Evolutionary conservation across 2,797 vertebrate genomes (phyloP).

Genomic region (Leptatherina wallacei): DNA sequence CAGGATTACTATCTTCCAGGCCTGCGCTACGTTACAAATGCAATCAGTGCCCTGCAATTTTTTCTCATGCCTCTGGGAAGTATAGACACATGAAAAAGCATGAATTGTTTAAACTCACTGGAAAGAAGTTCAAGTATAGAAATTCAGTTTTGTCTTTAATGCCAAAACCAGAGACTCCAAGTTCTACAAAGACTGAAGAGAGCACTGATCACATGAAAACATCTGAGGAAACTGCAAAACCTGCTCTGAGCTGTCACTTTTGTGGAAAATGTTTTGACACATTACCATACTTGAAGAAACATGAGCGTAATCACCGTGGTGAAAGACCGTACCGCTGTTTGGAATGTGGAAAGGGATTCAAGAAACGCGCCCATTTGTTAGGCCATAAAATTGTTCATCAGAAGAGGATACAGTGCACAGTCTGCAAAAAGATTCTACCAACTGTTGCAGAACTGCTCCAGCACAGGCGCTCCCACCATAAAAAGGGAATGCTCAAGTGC

Average conservation of each 20-base stretch:
- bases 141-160: slow-evolving; percentile 42
- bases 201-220: slow-evolving; percentile 8
- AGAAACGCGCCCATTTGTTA: slow-evolving; percentile 66
- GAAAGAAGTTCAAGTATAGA: slow-evolving; percentile 64
- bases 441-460: slow-evolving; percentile 80
- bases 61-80: slow-evolving; percentile 76
- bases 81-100: slow-evolving; percentile 83
- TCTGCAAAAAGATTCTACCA: slow-evolving; percentile 80
- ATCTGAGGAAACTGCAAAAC: slow-evolving; percentile 1
- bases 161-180: slow-evolving; percentile 15
- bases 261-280: slow-evolving; percentile 75
- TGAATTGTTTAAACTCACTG: slow-evolving; percentile 70
- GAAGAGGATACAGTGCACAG: slow-evolving; percentile 81
- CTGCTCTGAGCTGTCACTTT: slow-evolving; percentile 68
- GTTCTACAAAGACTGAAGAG: slow-evolving; percentile 20
- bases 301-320: slow-evolving; percentile 74
- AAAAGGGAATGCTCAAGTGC: slow-evolving; percentile 80
- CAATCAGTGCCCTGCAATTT: slow-evolving; percentile 77
- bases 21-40: slow-evolving; percentile 66
- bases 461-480: slow-evolving; percentile 77
- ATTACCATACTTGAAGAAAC: slow-evolving; percentile 61
- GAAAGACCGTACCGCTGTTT: slow-evolving; percentile 81
- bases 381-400: slow-evolving; percentile 80
- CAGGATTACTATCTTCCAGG: neutral
- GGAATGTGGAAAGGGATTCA: slow-evolving; percentile 81